phyloP scores from a whole-genome alignment of 2,888 invertebrate genomes.

The Tetragonula carbonaria region DNA sequence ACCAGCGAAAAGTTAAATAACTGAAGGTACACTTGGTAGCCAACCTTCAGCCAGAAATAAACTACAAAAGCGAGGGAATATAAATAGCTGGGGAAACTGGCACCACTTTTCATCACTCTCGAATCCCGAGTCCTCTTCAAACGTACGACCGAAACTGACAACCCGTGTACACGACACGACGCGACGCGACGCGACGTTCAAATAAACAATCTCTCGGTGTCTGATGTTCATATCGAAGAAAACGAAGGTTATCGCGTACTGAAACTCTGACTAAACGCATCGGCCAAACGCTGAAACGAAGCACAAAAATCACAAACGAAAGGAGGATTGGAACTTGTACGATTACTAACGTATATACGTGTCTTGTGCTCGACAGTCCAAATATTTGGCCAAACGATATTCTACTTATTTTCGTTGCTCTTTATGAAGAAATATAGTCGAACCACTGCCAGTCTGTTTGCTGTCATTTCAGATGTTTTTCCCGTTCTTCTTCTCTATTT shows the following conservation, averaged over 20 bases:
- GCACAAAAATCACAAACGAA: neutral
- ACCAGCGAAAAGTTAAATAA: slow-evolving; percentile 15
- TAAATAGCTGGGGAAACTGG: slow-evolving; percentile 35
- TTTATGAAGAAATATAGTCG: neutral
- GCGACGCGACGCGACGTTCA: slow-evolving; percentile 12
- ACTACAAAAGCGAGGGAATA: slow-evolving; percentile 13
- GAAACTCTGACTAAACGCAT: neutral
- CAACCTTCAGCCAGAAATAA: slow-evolving; percentile 7
- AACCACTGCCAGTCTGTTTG: neutral
- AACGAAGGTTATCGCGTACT: slow-evolving; percentile 36
- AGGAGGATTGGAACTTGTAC: slow-evolving; percentile 21
- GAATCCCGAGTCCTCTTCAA: slow-evolving; percentile 32
- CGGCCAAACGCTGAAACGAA: neutral
- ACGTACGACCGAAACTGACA: slow-evolving; percentile 17
- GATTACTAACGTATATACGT: slow-evolving; percentile 35
- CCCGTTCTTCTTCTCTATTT: neutral
- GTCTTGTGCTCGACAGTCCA: slow-evolving; percentile 68
- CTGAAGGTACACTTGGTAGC: slow-evolving; percentile 6
- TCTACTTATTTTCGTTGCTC: slow-evolving; percentile 4
- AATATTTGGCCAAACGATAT: slow-evolving; percentile 77
- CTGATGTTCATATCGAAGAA: slow-evolving; percentile 38
- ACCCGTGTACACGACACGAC: neutral
- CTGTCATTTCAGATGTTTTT: neutral
- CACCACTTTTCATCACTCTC: slow-evolving; percentile 42
- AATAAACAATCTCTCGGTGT: slow-evolving; percentile 39